These are phyloP conservation scores for Tenebrosternarchus preto DNA, from an alignment of 2,113 vertebrate genomes.

Conservation along the genomic window DNA sequence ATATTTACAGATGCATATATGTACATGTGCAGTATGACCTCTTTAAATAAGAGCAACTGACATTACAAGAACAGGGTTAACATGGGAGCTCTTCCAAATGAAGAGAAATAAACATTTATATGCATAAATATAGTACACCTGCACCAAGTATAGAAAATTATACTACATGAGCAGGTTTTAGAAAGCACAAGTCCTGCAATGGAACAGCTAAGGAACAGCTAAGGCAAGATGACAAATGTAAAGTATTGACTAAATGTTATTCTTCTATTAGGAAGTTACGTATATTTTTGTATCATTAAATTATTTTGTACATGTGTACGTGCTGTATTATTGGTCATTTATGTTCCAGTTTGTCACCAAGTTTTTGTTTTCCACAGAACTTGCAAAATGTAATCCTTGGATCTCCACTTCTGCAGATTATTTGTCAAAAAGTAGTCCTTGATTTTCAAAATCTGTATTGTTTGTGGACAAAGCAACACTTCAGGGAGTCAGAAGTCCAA, in stretches of 20 bases:
- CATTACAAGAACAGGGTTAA: slow-evolving; percentile 60
- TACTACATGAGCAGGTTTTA: slow-evolving; percentile 74
- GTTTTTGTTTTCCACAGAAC: not conserved
- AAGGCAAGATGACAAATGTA: slow-evolving; percentile 71
- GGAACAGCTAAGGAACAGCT: slow-evolving; percentile 77
- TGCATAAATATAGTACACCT: slow-evolving; percentile 70
- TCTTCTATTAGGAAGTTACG: slow-evolving; percentile 55
- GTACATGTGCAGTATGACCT: slow-evolving; percentile 66
- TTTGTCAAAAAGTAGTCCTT: not conserved
- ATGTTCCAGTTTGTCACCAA: not conserved
- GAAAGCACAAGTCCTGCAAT: slow-evolving; percentile 73
- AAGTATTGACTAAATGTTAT: slow-evolving; percentile 64
- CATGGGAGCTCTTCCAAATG: slow-evolving; percentile 76
- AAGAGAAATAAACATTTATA: slow-evolving; percentile 77
- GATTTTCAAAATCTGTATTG: slow-evolving; percentile 9
- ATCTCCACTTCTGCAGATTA: not conserved
- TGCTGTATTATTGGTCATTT: not conserved
- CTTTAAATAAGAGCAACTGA: slow-evolving; percentile 74
- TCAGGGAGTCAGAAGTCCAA: not conserved
- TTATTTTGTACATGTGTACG: slow-evolving; percentile 10
- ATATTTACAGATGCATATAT: slow-evolving; percentile 74
- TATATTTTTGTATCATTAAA: slow-evolving; percentile 49
- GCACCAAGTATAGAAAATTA: slow-evolving; percentile 78
- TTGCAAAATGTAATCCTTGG: slow-evolving; percentile 4
- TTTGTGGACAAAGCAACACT: not conserved